Conservation (phyloP, 2,797 vertebrate genomes). For the Sebastes jordani region DNA sequence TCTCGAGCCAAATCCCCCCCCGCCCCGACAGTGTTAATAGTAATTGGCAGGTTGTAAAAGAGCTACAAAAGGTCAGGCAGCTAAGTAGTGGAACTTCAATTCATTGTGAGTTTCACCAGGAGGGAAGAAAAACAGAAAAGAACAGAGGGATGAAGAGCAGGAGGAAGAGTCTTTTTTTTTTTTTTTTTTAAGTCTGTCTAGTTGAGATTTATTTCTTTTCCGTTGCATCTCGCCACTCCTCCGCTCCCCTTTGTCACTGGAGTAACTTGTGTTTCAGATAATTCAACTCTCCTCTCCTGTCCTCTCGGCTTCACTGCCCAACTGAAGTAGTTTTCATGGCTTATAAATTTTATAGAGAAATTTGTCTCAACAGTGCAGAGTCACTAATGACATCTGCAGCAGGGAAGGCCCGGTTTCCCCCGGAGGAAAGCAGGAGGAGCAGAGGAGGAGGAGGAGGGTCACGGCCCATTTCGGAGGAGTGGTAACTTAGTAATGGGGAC, state of each 20-base stretch:
- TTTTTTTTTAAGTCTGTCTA: background rate
- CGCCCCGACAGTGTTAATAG: constrained; percentile 14
- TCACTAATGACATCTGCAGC: constrained; percentile 77
- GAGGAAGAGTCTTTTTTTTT: constrained; percentile 9
- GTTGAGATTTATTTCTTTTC: constrained; percentile 45
- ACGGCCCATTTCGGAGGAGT: constrained; percentile 45
- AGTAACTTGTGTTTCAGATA: constrained; percentile 19
- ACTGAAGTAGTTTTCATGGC: constrained; percentile 75
- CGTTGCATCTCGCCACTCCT: constrained; percentile 30
- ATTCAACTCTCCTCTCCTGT: constrained; percentile 26
- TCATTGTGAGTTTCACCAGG: constrained; percentile 24
- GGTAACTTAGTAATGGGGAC: constrained; percentile 53
- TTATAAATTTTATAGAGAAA: constrained; percentile 79
- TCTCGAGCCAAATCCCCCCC: constrained; percentile 29
- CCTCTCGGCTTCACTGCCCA: constrained; percentile 16
- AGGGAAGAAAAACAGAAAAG: constrained; percentile 5
- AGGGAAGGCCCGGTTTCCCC: constrained; percentile 42
- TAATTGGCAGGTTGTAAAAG: constrained; percentile 69
- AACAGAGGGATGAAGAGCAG: constrained; percentile 1
- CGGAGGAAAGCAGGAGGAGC: background rate
- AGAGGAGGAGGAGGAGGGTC: constrained; percentile 28
- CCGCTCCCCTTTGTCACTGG: constrained; percentile 24
- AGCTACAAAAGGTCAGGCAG: constrained; percentile 58
- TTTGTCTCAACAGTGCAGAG: constrained; percentile 68
- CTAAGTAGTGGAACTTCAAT: constrained; percentile 34